Conservation (phyloP, 2,888 invertebrate species). For the Scaptomyza polygonia region DNA sequence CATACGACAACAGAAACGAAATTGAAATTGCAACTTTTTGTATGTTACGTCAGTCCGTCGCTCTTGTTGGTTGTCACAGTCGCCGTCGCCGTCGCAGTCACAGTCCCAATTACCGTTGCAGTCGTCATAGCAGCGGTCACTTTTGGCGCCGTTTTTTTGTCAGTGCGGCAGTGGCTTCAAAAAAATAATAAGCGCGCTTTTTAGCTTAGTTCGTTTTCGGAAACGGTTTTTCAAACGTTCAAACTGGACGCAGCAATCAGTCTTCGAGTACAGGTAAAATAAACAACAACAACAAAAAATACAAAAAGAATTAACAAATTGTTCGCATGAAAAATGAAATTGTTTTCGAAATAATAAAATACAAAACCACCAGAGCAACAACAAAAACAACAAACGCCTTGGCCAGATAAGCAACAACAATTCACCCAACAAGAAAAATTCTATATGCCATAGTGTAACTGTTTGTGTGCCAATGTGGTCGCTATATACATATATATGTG, state of each 20-base stretch:
- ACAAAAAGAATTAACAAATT: constrained; percentile 9
- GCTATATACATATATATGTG: constrained; percentile 14
- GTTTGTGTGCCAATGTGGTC: constrained; percentile 46
- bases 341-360: constrained; percentile 49
- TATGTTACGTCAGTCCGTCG: constrained; percentile 71
- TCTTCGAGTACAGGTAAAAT: constrained; percentile 53
- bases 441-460: constrained; percentile 64
- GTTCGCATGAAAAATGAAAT: constrained; percentile 33
- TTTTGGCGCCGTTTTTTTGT: constrained; percentile 68
- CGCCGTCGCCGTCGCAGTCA: constrained; percentile 18
- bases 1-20: constrained; percentile 73
- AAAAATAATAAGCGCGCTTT: constrained; percentile 32
- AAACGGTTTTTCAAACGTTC: constrained; percentile 43
- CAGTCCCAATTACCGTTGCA: constrained; percentile 17
- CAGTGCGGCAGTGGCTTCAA: constrained; percentile 30
- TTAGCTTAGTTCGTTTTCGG: constrained; percentile 10
- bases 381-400: constrained; percentile 30
- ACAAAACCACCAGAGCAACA: constrained; percentile 38
- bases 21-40: constrained; percentile 66
- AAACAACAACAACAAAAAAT: constrained; percentile 19
- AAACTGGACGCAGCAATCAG: constrained; percentile 1
- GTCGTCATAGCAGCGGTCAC: constrained; percentile 27
- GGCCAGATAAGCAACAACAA: constrained; percentile 60
- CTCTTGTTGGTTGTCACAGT: constrained; percentile 40
- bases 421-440: constrained; percentile 59